Conservation (phyloP, 2,113 vertebrate genomes). For the Regulus satrapa region DNA sequence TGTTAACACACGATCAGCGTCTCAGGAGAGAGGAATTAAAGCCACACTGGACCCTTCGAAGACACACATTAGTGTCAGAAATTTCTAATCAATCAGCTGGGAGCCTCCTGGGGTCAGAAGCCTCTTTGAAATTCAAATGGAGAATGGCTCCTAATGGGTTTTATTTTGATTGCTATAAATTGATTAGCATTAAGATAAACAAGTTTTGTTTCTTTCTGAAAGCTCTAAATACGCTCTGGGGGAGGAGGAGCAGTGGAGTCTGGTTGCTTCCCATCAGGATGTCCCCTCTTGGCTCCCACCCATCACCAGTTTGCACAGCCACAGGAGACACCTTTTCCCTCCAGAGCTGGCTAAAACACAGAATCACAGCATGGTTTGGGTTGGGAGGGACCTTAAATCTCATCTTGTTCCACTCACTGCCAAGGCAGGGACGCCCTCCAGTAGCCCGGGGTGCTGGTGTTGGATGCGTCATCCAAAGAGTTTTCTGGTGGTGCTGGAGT, state of each 20-base stretch:
- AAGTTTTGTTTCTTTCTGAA: constrained; percentile 62
- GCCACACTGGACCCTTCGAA: constrained; percentile 56
- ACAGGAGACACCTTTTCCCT: neutral
- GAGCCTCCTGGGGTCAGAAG: constrained; percentile 67
- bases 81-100: constrained; percentile 75
- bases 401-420: neutral
- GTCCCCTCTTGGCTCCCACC: neutral
- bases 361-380: neutral
- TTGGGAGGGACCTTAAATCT: neutral
- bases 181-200: constrained; percentile 66
- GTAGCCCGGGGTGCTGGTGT: neutral
- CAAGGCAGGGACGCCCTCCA: neutral
- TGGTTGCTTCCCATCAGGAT: constrained; percentile 3
- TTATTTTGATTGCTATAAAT: constrained; percentile 76
- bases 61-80: constrained; percentile 76
- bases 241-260: neutral
- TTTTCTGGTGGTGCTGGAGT: neutral
- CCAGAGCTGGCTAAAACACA: neutral
- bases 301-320: neutral
- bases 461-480: neutral
- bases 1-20: constrained; percentile 63
- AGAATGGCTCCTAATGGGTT: constrained; percentile 71
- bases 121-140: constrained; percentile 61
- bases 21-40: constrained; percentile 64
- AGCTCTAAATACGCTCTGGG: constrained; percentile 51